phyloP scores from a whole-genome alignment of 2,797 vertebrate genomes.

The Tokudaia tokunoshimensis region DNA sequence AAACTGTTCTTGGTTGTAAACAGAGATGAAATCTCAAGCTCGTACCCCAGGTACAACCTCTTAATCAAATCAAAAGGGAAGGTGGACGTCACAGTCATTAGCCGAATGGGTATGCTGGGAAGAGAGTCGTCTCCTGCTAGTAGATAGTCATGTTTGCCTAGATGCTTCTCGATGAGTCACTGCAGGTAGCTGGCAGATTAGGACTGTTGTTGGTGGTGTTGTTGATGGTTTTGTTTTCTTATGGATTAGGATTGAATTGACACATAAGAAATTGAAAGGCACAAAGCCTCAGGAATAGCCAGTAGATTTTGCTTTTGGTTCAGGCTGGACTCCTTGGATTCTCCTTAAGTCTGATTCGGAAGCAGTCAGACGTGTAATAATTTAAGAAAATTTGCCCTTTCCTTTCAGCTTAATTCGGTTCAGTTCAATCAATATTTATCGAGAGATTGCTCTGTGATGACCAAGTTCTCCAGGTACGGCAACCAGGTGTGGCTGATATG shows the following conservation, averaged over 20 bases:
- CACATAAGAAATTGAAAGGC: not conserved
- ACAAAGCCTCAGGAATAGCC: not conserved
- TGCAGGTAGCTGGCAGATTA: not conserved
- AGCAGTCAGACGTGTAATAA: not conserved
- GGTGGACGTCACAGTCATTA: not conserved
- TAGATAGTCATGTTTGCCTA: not conserved
- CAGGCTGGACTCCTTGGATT: not conserved
- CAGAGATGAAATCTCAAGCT: not conserved
- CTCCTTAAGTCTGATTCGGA: slow-evolving; percentile 43
- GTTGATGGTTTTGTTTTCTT: not conserved
- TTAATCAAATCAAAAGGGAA: slow-evolving; percentile 5
- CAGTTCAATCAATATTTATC: slow-evolving; percentile 58
- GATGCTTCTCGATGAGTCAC: not conserved
- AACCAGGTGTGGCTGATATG: not conserved
- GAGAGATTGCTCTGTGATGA: not conserved
- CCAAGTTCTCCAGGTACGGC: not conserved
- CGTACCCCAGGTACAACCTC: not conserved
- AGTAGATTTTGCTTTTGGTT: not conserved
- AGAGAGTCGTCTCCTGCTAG: not conserved
- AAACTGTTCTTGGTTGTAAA: not conserved
- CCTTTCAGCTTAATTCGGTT: slow-evolving; percentile 12
- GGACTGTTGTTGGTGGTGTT: not conserved
- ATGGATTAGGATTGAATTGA: not conserved
- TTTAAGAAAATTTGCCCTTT: slow-evolving; percentile 34
- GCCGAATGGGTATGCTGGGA: not conserved